phyloP scores from a whole-genome alignment of 37 sponge, comb jelly and placozoan genomes.

The Geodia barretti region DNA sequence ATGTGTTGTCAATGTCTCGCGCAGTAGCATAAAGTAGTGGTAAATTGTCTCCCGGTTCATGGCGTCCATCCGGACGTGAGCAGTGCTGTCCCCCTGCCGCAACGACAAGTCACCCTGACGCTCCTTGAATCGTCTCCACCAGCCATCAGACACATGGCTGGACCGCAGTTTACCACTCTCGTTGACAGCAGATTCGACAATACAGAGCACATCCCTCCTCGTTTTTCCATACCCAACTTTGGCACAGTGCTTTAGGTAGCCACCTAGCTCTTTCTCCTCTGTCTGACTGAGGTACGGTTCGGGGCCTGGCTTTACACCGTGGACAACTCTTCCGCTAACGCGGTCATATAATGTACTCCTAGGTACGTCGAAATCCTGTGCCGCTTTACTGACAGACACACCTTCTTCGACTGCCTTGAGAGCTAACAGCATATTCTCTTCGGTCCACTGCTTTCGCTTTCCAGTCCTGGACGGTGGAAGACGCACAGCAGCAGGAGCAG shows the following conservation, averaged over 20 bases:
- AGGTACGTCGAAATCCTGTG: slow-evolving; percentile 13
- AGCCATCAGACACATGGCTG: slow-evolving; percentile 30
- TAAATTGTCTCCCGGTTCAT: slow-evolving; percentile 20
- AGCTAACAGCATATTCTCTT: slow-evolving; percentile 22
- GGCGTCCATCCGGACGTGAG: slow-evolving; percentile 16
- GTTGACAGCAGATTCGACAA: slow-evolving; percentile 25
- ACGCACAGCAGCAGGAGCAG: slow-evolving; percentile 11
- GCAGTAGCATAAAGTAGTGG: slow-evolving; percentile 8
- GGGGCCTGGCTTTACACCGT: slow-evolving; percentile 25
- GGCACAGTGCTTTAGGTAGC: background rate
- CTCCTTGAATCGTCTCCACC: slow-evolving; percentile 35
- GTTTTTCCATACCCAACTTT: slow-evolving; percentile 12
- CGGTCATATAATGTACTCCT: slow-evolving; percentile 18
- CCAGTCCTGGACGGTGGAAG: background rate
- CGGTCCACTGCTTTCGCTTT: slow-evolving; percentile 10
- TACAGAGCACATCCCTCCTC: slow-evolving; percentile 10
- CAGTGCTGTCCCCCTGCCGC: slow-evolving; percentile 22
- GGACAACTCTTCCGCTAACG: background rate
- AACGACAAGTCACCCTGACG: slow-evolving; percentile 25
- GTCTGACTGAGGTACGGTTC: slow-evolving; percentile 2
- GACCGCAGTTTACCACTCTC: slow-evolving; percentile 28
- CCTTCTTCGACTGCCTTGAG: slow-evolving; percentile 21
- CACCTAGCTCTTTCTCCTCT: slow-evolving; percentile 16
- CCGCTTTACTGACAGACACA: background rate
- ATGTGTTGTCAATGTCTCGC: slow-evolving; percentile 3